phyloP scores from a whole-genome alignment of 2,888 invertebrate species.

The Drosophila niveifrons region DNA sequence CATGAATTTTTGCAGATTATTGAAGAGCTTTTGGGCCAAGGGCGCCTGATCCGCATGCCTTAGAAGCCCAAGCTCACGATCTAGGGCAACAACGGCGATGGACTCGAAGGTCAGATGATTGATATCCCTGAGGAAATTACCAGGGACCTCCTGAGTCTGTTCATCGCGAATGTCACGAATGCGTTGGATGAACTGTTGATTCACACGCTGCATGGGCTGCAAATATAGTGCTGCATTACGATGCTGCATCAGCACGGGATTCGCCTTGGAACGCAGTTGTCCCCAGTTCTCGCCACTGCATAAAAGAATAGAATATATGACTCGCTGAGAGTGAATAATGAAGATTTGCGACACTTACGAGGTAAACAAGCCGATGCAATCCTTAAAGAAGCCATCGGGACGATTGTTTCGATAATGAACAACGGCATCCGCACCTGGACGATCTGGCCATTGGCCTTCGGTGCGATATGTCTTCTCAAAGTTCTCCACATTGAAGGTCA shows the following conservation, averaged over 20 bases:
- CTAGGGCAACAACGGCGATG: constrained; percentile 84
- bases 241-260: constrained; percentile 89
- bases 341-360: constrained; percentile 22
- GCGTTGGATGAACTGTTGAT: constrained; percentile 80
- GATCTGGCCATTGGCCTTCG: constrained; percentile 86
- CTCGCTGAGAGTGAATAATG: neutral
- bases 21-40: constrained; percentile 59
- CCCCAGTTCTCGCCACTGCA: constrained; percentile 88
- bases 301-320: neutral
- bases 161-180: constrained; percentile 28
- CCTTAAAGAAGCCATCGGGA: constrained; percentile 46
- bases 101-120: constrained; percentile 88
- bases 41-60: constrained; percentile 5
- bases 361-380: constrained; percentile 39
- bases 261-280: constrained; percentile 88
- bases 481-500: constrained; percentile 86
- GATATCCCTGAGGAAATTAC: constrained; percentile 86
- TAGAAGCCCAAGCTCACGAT: constrained; percentile 80
- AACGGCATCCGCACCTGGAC: constrained; percentile 84
- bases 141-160: constrained; percentile 81
- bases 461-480: constrained; percentile 85
- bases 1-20: constrained; percentile 47
- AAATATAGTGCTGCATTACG: constrained; percentile 86
- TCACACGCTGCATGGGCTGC: constrained; percentile 86
- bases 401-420: constrained; percentile 82